Percentiles rank a stretch among this genome's conserved stretches.
phyloP scores from a whole-genome alignment of 2,797 vertebrate species.

The Crossoptilon crossoptilon region DNA sequence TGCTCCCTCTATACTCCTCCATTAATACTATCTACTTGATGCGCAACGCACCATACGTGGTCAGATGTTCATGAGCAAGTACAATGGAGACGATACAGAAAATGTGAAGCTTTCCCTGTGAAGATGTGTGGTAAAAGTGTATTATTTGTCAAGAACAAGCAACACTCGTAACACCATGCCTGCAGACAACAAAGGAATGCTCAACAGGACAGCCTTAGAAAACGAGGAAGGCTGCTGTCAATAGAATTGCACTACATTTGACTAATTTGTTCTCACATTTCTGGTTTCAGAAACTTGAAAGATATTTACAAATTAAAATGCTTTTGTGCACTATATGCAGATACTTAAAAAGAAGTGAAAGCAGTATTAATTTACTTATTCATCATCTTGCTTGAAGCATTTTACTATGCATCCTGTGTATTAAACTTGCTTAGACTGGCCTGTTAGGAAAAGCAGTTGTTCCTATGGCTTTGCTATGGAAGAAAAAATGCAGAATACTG shows the following conservation, averaged over 20 bases:
- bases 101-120: slow-evolving; percentile 33
- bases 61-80: slow-evolving; percentile 19
- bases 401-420: not conserved
- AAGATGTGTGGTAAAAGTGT: slow-evolving; percentile 5
- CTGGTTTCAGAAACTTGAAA: slow-evolving; percentile 44
- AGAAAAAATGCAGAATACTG: not conserved
- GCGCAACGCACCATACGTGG: not conserved
- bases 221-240: slow-evolving; percentile 13
- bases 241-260: slow-evolving; percentile 4
- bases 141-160: slow-evolving; percentile 40
- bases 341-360: slow-evolving; percentile 3
- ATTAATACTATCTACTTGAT: not conserved
- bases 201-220: slow-evolving; percentile 15
- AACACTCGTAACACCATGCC: not conserved
- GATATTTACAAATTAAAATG: slow-evolving; percentile 17
- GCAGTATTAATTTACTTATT: not conserved
- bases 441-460: not conserved
- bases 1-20: not conserved
- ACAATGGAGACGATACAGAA: not conserved
- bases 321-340: not conserved
- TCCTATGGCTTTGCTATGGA: not conserved
- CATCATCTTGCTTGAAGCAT: slow-evolving; percentile 2
- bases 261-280: slow-evolving; percentile 45
- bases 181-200: not conserved
- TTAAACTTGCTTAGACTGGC: not conserved